Conservation (phyloP, 1,140 invertebrate genomes). For the Diorhabda carinulata region DNA sequence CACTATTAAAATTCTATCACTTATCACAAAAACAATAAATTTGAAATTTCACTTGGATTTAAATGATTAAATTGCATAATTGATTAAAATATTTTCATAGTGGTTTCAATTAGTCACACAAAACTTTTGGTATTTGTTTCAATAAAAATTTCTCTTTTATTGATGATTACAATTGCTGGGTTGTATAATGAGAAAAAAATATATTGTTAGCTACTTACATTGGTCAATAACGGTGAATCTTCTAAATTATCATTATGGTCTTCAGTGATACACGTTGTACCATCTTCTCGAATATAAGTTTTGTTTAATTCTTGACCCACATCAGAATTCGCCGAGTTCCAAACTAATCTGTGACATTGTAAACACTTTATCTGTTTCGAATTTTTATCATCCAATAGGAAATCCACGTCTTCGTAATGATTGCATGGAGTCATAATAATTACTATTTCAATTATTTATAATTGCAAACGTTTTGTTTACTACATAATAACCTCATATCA, state of each 20-base stretch:
- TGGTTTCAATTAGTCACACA: no score
- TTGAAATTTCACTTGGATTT: no score
- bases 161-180: no score
- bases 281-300: constrained; percentile 15
- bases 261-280: constrained; percentile 21
- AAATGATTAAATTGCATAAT: no score
- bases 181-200: not conserved
- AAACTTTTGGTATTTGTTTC: no score
- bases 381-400: constrained; percentile 33
- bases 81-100: no score
- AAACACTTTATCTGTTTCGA: constrained; percentile 16
- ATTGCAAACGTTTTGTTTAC: not conserved
- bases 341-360: constrained; percentile 22
- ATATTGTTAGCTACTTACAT: constrained; percentile 28
- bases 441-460: not conserved
- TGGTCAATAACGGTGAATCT: constrained; percentile 37
- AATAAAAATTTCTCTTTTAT: no score
- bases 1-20: no score
- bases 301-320: constrained; percentile 16
- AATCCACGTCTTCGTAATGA: constrained; percentile 26
- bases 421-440: constrained; percentile 16
- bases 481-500: not conserved
- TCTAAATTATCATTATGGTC: constrained; percentile 30
- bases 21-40: no score
- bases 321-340: constrained; percentile 12